phyloP scores from a whole-genome alignment of 2,888 invertebrate genomes.

The Mechanitis mazaeus region DNA sequence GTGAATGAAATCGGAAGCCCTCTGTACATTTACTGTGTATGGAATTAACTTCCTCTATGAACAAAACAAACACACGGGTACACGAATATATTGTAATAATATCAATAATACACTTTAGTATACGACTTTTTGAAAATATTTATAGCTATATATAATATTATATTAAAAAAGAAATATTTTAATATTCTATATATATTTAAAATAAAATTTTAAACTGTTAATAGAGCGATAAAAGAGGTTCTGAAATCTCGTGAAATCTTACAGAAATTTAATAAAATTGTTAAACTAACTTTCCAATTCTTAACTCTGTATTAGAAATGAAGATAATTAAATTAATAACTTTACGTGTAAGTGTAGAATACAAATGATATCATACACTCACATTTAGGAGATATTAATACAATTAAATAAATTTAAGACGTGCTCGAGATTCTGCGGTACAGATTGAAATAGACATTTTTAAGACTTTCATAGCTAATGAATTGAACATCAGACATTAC shows the following conservation, averaged over 20 bases:
- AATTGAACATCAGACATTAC: slow-evolving; percentile 11
- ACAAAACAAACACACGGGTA: slow-evolving; percentile 10
- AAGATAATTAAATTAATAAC: slow-evolving; percentile 2
- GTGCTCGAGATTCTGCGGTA: neutral
- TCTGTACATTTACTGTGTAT: slow-evolving; percentile 20
- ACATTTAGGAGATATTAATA: slow-evolving; percentile 2
- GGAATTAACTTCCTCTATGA: slow-evolving; percentile 27
- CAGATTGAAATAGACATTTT: slow-evolving; percentile 3
- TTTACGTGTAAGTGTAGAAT: slow-evolving; percentile 4
- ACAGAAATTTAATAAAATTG: slow-evolving; percentile 36
- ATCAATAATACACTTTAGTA: too few relatives aligned
- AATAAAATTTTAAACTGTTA: slow-evolving; percentile 23
- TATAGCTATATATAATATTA: neutral
- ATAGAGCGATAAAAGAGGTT: slow-evolving; percentile 28
- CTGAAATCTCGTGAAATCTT: slow-evolving; percentile 23
- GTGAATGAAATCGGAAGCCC: slow-evolving; percentile 41
- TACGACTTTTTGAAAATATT: too few relatives aligned
- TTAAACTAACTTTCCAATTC: slow-evolving; percentile 39
- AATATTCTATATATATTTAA: neutral
- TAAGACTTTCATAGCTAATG: neutral
- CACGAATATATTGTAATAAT: too few relatives aligned
- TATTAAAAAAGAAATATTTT: neutral
- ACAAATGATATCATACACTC: neutral
- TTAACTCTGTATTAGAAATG: slow-evolving; percentile 29
- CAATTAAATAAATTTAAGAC: slow-evolving; percentile 2